Base-by-base conservation (phyloP, 2,888 invertebrate genomes). In the Blastobasis lacticolella region DNA sequence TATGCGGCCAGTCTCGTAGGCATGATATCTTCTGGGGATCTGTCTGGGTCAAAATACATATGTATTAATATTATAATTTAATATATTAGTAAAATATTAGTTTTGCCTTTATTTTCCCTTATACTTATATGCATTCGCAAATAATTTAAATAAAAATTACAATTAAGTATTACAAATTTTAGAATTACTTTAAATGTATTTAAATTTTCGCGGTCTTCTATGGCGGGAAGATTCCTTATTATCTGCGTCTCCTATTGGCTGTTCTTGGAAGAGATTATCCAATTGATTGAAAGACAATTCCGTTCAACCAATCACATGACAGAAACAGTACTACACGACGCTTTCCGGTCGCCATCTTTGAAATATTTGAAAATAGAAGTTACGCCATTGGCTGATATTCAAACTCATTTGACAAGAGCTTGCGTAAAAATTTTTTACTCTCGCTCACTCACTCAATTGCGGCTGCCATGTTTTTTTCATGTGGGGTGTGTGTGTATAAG, bases 381-480 rank as follows among this genome's bases (percentile, higher is more conserved):
- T 23, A 23, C 23, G 23, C 23, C 23, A 23, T 23, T 23, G 23
- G 23, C 3, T 23, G 3, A 23, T 23, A 23, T 23, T 23, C 23
- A 23, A 23, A 23, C 23, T 78, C 71, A 73, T 75, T 78, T 79
- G 81, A 82, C 83, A 81, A n/a, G 82, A 80, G 84, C 2, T 84
- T 84, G 86, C 87, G 89, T 85, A 87, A 81, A 85, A 51, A 73
- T 69, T 70, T 75, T 74, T 75, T 69, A 69, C 78, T 75, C 80
- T 85, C 78, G 71, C 75, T 71, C 77, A 72, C 75, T 81, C 23
- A 23, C 23, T 23, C 23, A 72, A 72, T 77, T 76, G 73, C 73
- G 86, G 84, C 91, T 92, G 93, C 93, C 93, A 93, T 93, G 93
- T 93, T 93, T 92, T 92, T 90, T 91, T 90, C 90, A 90, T 91